Evolutionary conservation across 2,113 vertebrate species (phyloP), one percentile per base, ranked within the genome.

Genomic region (Cottus gobio): DNA sequence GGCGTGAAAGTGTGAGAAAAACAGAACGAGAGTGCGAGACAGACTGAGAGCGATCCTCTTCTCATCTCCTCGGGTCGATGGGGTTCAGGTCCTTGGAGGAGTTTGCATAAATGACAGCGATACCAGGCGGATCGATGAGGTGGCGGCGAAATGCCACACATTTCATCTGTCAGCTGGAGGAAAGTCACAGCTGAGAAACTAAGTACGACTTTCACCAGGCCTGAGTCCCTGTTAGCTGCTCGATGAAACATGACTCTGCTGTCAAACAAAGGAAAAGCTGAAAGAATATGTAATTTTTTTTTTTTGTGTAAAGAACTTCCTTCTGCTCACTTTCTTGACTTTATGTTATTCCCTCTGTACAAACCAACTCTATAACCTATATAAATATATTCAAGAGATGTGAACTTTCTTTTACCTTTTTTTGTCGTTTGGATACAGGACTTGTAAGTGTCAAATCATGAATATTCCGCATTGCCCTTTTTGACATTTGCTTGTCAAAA

Each of bases 61-160:
- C 70, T 84, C 86, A 36, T 73, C 73, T 83, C 70, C 71, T 4
- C 18, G 22, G 75, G 73, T 91, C 79, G 76, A 84, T 90, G 2
- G 18, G 15, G 34, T 70, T 74, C 83, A 5, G 15, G 82, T 80
- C 84, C 85, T 81, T 39, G 75, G 66, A 84, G 77, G 75, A 63
- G 69, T 88, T 89, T 89, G 85, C 82, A 74, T 89, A 69, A 85
- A 83, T 82, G 83, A 85, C 85, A 71, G 74, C 1, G 85, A 76
- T 54, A 31, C 15, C 79, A 11, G 61, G 68, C 76, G 0, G 84
- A 85, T 92, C 87, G 58, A 92, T 90, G 30, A 15, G 74, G 79
- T 10, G 81, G 68, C 83, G 62, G 75, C 46, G 11, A 81, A 85
- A 84, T 54, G 85, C 83, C 75, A 78, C 85, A 26, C 56, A 64